phyloP scores from a whole-genome alignment of 92 coral and sea anemone species.

The Porites evermanni region DNA sequence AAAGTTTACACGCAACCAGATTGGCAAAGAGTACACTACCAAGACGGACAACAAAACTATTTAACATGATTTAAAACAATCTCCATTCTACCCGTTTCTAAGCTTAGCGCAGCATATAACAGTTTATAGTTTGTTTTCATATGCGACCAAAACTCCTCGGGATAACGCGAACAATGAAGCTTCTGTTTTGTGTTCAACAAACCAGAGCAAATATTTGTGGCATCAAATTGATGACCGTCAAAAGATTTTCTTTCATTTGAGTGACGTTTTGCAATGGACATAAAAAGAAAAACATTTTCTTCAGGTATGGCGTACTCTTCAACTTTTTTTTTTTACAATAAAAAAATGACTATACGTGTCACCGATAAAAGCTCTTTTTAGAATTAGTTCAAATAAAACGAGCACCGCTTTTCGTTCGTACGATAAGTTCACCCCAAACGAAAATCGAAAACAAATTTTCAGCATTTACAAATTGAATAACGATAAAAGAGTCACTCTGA shows the following conservation, averaged over 20 bases:
- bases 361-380: too few species aligned
- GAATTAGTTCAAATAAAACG: neutral
- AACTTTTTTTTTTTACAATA: too few species aligned
- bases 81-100: neutral
- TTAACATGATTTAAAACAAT: neutral
- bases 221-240: slow-evolving; percentile 58
- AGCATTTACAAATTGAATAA: neutral
- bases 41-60: neutral
- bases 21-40: slow-evolving; percentile 9
- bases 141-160: slow-evolving; percentile 8
- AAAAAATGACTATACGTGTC: too few species aligned
- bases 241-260: slow-evolving; percentile 49
- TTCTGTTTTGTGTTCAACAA: slow-evolving; percentile 45
- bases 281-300: slow-evolving; percentile 21
- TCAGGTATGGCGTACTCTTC: neutral
- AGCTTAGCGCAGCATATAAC: too few species aligned
- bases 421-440: neutral
- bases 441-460: neutral
- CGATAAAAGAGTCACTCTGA: neutral
- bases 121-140: neutral
- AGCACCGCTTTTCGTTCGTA: neutral
- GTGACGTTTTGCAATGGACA: slow-evolving; percentile 29
- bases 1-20: slow-evolving; percentile 37
- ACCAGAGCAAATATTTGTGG: slow-evolving; percentile 76
- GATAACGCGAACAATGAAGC: slow-evolving; percentile 27